A percentile compares a stretch with the other conserved stretches of the same genome.
phyloP scores from a whole-genome alignment of 2,888 invertebrate species.

The Druceiella hillmani region DNA sequence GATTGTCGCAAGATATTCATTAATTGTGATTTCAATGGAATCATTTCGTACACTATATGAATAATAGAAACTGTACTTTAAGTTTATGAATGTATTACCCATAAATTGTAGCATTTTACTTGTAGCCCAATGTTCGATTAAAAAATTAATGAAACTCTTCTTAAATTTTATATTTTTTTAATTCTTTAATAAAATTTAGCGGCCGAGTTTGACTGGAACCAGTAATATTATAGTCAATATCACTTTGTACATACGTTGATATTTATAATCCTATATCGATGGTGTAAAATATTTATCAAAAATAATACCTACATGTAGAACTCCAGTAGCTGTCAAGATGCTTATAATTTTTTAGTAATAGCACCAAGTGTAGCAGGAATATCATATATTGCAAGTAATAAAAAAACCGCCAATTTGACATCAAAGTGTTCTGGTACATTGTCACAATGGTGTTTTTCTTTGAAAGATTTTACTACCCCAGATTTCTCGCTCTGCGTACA shows the following conservation, averaged over 20 bases:
- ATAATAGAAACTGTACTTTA: conserved; percentile 8
- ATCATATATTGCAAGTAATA: too few species aligned
- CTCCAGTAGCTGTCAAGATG: too few species aligned
- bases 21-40: conserved; percentile 1
- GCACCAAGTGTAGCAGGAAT: too few species aligned
- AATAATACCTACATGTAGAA: conserved; percentile 13
- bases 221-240: conserved; percentile 17
- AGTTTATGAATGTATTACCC: conserved; percentile 21
- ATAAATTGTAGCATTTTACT: conserved; percentile 26
- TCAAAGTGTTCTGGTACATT: too few species aligned
- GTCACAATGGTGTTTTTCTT: too few species aligned
- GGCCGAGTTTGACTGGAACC: conserved; percentile 18
- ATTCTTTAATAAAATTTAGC: conserved; percentile 20
- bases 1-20: conserved; percentile 7
- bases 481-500: too few species aligned
- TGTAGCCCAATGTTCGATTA: conserved; percentile 25
- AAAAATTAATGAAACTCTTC: conserved; percentile 23
- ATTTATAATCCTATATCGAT: conserved; percentile 24
- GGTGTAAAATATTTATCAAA: conserved; percentile 21
- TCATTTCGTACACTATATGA: conserved; percentile 4
- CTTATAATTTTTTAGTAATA: too few species aligned
- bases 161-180: conserved; percentile 23
- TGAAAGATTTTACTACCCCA: too few species aligned
- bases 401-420: too few species aligned
- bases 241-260: conserved; percentile 10